phyloP scores from a whole-genome alignment of 2,888 invertebrate species.

The Stenodera caucasica region DNA sequence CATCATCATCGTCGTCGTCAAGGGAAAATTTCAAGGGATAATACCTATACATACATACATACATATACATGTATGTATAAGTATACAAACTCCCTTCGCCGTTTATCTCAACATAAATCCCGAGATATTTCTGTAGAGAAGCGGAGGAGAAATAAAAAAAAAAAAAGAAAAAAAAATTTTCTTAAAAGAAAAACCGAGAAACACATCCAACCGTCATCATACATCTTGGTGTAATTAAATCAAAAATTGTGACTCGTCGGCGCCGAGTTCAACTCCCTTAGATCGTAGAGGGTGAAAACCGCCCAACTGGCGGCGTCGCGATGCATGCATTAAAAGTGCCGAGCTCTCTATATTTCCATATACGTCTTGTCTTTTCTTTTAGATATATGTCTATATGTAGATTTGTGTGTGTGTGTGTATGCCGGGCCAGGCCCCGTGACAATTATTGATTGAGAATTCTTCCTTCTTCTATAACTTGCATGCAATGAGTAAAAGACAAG shows the following conservation, averaged over 20 bases:
- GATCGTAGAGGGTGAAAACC: not conserved
- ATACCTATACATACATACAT: constrained; percentile 4
- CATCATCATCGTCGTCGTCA: not conserved
- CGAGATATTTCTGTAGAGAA: not conserved
- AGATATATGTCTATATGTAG: not conserved
- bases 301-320: constrained; percentile 8
- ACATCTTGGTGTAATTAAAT: constrained; percentile 8
- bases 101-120: not conserved
- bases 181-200: not conserved
- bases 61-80: no score
- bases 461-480: constrained; percentile 57
- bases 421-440: constrained; percentile 58
- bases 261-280: constrained; percentile 2
- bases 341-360: not conserved
- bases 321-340: constrained; percentile 9
- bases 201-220: constrained; percentile 8
- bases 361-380: not conserved
- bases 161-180: not conserved
- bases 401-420: constrained; percentile 25
- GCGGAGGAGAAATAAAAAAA: not conserved
- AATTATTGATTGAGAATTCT: constrained; percentile 72
- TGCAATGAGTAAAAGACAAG: constrained; percentile 53
- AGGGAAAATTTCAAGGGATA: constrained; percentile 4
- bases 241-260: constrained; percentile 13
- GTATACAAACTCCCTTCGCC: not conserved